Conservation (phyloP, 2,113 vertebrate genomes). For the Hypocryptadius cinnamomeus region DNA sequence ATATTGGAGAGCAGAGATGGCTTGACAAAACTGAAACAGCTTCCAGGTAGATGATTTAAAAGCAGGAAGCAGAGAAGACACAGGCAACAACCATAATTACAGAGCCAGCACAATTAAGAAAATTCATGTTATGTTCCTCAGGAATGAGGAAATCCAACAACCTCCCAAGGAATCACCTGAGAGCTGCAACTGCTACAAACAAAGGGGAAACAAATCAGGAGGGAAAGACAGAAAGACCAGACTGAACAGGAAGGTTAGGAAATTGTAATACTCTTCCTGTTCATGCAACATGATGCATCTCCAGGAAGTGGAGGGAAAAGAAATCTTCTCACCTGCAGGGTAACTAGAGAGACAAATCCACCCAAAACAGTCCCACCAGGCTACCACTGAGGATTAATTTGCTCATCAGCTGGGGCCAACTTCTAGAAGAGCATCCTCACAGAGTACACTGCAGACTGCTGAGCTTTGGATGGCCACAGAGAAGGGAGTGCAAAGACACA, state of each 20-base stretch:
- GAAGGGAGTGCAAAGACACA: background rate
- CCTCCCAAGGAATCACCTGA: background rate
- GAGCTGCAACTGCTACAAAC: background rate
- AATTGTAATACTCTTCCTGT: background rate
- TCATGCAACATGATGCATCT: background rate
- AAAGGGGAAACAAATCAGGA: background rate
- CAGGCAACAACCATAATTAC: background rate
- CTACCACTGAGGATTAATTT: background rate
- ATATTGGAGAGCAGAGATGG: background rate
- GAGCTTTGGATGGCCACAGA: background rate
- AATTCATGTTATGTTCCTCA: background rate
- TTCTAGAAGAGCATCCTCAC: constrained; percentile 4
- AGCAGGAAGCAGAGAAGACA: background rate
- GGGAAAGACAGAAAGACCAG: background rate
- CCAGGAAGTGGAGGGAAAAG: background rate
- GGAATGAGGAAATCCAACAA: background rate
- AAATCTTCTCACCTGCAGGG: background rate
- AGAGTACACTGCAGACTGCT: background rate
- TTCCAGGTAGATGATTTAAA: background rate
- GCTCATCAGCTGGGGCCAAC: background rate
- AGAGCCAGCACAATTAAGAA: background rate
- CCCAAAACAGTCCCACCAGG: background rate
- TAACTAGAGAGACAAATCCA: background rate
- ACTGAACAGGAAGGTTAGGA: background rate
- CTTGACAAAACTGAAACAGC: background rate